phyloP scores from a whole-genome alignment of 2,113 vertebrate genomes.

The Chaenocephalus aceratus region DNA sequence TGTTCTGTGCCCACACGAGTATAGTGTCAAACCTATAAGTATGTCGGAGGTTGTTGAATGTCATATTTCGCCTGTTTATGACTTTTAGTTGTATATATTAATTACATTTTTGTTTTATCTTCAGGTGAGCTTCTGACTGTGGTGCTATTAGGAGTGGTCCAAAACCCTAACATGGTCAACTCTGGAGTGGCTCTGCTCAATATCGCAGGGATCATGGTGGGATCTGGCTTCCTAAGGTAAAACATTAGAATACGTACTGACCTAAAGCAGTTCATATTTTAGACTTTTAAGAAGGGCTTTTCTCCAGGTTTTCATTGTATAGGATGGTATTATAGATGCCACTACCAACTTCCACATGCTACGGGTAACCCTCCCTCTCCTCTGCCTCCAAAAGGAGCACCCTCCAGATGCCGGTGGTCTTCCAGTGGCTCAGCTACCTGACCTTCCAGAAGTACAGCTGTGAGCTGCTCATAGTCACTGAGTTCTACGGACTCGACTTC shows the following conservation, averaged over 20 bases:
- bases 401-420: constrained; percentile 90
- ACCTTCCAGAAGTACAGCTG: constrained; percentile 96
- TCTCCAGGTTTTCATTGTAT: neutral
- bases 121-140: constrained; percentile 90
- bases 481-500: constrained; percentile 92
- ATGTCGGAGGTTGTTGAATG: neutral
- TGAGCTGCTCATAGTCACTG: constrained; percentile 93
- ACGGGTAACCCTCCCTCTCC: constrained; percentile 11
- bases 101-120: neutral
- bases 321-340: too few species aligned
- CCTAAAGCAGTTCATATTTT: too few species aligned
- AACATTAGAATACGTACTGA: neutral
- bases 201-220: constrained; percentile 90
- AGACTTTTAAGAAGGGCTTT: too few species aligned
- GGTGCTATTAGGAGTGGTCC: constrained; percentile 90
- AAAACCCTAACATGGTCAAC: constrained; percentile 92
- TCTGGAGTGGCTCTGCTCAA: constrained; percentile 90
- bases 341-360: too few species aligned
- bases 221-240: constrained; percentile 93
- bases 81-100: neutral
- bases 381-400: constrained; percentile 83
- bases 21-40: too few species aligned
- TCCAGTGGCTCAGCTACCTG: constrained; percentile 92
- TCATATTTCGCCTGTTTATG: neutral
- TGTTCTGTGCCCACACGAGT: too few species aligned